phyloP scores from a whole-genome alignment of 2,113 vertebrate genomes.

The Tragelaphus imberbis region DNA sequence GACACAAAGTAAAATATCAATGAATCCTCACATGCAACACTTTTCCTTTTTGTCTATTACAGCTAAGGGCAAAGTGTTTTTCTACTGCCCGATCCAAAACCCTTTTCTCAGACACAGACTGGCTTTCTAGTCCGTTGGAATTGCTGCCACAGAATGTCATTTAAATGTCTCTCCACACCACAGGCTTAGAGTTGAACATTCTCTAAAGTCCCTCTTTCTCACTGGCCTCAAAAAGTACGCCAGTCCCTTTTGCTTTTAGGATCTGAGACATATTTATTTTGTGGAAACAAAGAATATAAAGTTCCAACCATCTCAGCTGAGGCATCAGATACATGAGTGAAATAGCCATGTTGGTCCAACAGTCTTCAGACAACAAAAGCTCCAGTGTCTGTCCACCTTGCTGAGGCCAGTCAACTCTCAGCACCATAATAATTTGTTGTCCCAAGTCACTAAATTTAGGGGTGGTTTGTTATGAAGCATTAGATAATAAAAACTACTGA shows the following conservation, averaged over 20 bases:
- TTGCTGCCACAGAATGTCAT: background rate
- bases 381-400: background rate
- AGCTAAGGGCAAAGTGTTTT: background rate
- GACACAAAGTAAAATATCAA: background rate
- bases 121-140: background rate
- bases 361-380: background rate
- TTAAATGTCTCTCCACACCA: background rate
- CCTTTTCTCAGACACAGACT: background rate
- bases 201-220: background rate
- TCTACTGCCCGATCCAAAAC: background rate
- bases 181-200: background rate
- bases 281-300: background rate
- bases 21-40: background rate
- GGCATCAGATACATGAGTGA: background rate
- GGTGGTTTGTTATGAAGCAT: background rate
- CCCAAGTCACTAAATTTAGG: background rate
- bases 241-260: constrained; percentile 2
- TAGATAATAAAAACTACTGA: background rate
- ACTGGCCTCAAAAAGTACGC: background rate
- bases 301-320: background rate
- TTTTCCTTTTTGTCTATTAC: background rate
- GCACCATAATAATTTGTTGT: background rate
- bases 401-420: background rate
- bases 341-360: background rate
- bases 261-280: background rate